phyloP scores from a whole-genome alignment of 2,797 vertebrate genomes.

The Thalassophryne amazonica region DNA sequence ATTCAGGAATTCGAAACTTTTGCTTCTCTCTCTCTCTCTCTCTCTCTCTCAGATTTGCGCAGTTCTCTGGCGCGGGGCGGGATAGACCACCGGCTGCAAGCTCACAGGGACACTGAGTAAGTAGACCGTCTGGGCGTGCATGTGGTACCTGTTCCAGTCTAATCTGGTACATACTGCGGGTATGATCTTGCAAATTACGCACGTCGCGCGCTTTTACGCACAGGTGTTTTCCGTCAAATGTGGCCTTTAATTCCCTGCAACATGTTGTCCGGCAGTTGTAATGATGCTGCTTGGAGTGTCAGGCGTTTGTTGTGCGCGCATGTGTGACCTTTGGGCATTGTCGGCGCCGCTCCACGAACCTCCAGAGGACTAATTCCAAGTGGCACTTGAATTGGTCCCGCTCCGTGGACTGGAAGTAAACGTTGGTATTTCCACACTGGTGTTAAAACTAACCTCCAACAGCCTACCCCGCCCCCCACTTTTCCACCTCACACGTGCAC shows the following conservation, averaged over 20 bases:
- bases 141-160: conserved; percentile 23
- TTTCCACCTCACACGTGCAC: not conserved
- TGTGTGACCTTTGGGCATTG: not conserved
- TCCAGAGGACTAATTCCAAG: conserved; percentile 85
- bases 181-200: conserved; percentile 5
- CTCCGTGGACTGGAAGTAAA: conserved; percentile 84
- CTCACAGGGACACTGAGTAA: conserved; percentile 76
- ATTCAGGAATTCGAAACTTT: conserved; percentile 96
- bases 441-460: conserved; percentile 72
- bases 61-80: conserved; percentile 86
- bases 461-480: conserved; percentile 13
- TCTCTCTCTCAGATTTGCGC: conserved; percentile 79
- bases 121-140: conserved; percentile 33
- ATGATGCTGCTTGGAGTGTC: conserved; percentile 43
- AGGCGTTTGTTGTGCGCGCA: conserved; percentile 22
- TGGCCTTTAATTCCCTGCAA: not conserved
- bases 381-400: conserved; percentile 87
- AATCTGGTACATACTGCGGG: not conserved
- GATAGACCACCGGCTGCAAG: conserved; percentile 53
- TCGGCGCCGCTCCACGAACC: conserved; percentile 78
- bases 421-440: conserved; percentile 80
- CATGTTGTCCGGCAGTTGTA: conserved; percentile 9
- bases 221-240: not conserved
- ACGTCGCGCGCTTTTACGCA: conserved; percentile 27
- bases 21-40: too few species aligned